Evolutionary conservation across 92 coral and sea anemone genomes (phyloP).

Genomic region (Pocillopora meandrina): DNA sequence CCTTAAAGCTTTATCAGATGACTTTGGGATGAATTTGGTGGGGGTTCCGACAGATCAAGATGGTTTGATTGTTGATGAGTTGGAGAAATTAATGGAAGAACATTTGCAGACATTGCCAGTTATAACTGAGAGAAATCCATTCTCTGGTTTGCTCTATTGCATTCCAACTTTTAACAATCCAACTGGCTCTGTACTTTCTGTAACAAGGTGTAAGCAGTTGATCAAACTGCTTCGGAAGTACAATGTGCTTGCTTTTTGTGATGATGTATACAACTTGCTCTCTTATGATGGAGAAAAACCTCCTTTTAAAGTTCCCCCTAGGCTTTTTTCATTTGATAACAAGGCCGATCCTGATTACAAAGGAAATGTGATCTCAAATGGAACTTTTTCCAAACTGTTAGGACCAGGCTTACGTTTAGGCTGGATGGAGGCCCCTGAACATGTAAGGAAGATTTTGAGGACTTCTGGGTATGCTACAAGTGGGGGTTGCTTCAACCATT

Average conservation of each 20-base stretch:
- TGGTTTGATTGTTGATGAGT: conserved; percentile 77
- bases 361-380: conserved; percentile 93
- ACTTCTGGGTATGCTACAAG: conserved; percentile 53
- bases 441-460: conserved; percentile 37
- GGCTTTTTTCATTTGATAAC: conserved; percentile 77
- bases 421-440: conserved; percentile 89
- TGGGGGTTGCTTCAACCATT: conserved; percentile 92
- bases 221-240: conserved; percentile 80
- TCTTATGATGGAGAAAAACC: conserved; percentile 43
- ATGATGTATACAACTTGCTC: conserved; percentile 88
- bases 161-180: conserved; percentile 96
- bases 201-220: conserved; percentile 67
- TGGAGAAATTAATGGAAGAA: conserved; percentile 74
- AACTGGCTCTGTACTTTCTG: conserved; percentile 65
- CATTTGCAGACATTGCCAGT: conserved; percentile 33
- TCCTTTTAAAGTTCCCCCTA: conserved; percentile 51
- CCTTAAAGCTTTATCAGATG: conserved; percentile 48
- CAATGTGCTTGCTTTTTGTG: conserved; percentile 88
- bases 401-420: conserved; percentile 95
- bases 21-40: conserved; percentile 70
- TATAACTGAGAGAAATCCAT: conserved; percentile 63
- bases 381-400: conserved; percentile 83
- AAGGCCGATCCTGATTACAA: conserved; percentile 86
- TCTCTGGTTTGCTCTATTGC: conserved; percentile 73
- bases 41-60: conserved; percentile 75